These are phyloP conservation scores for Epiblema foenella DNA, from an alignment of 2,888 invertebrate species.

Conservation along the genomic window DNA sequence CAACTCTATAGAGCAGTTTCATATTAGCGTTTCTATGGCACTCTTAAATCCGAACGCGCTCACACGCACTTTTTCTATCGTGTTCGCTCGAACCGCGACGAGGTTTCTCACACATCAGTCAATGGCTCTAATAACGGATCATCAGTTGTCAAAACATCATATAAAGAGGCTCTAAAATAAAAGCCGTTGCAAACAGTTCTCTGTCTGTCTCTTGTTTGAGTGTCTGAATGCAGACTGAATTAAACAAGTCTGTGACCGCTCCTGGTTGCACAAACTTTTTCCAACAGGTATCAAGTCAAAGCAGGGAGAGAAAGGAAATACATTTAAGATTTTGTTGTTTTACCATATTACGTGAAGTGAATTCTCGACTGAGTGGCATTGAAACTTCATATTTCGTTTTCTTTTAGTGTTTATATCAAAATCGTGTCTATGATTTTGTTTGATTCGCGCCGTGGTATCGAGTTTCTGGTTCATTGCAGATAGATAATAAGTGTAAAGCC, in stretches of 20 bases:
- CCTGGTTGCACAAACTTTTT: conserved; percentile 30
- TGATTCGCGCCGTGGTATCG: no score
- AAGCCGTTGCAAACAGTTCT: conserved; percentile 46
- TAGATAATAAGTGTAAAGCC: no score
- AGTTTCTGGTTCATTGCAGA: no score
- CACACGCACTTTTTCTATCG: no score
- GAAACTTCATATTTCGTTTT: background rate
- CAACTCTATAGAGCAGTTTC: no score
- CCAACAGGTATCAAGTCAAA: conserved; percentile 17
- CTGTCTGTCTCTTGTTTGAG: conserved; percentile 46
- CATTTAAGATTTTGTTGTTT: background rate
- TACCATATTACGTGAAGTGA: background rate
- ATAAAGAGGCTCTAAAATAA: conserved; percentile 46
- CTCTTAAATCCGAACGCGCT: no score
- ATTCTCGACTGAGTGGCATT: background rate
- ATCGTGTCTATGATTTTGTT: no score
- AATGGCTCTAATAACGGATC: background rate
- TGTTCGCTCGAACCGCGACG: no score
- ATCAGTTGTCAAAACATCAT: conserved; percentile 1
- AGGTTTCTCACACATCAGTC: no score
- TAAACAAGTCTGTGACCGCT: conserved; percentile 58
- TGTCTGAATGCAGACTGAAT: conserved; percentile 56
- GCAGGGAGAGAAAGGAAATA: conserved; percentile 10
- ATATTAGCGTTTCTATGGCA: no score
- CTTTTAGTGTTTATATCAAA: no score